Evolutionary conservation across 2,888 invertebrate species (phyloP).

Genomic region (Drosophila aldrichi): DNA sequence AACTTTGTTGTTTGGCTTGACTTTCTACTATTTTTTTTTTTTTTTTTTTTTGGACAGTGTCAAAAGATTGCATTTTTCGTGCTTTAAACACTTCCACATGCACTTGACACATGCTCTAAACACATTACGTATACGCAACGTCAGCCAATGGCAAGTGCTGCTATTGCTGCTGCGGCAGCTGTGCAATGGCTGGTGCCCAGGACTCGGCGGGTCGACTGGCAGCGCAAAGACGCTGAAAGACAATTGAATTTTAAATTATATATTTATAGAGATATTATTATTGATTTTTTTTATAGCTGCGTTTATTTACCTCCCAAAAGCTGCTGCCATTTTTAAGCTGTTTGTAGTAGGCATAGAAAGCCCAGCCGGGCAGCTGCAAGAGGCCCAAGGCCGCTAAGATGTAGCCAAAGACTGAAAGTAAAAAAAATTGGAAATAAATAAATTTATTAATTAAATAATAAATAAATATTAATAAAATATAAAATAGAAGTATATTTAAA

Average conservation of each 20-base stretch:
- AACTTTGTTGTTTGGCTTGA: conserved; percentile 31
- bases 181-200: conserved; percentile 83
- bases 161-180: conserved; percentile 48
- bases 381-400: conserved; percentile 86
- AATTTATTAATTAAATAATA: background rate
- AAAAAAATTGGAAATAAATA: background rate
- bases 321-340: conserved; percentile 51
- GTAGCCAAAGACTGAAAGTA: conserved; percentile 85
- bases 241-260: background rate
- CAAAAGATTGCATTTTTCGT: conserved; percentile 26
- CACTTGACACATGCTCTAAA: conserved; percentile 28
- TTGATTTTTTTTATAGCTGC: background rate
- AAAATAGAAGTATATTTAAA: no score
- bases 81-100: conserved; percentile 17
- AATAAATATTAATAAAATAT: background rate
- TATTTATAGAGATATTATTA: background rate
- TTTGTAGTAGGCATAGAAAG: conserved; percentile 73
- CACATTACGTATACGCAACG: conserved; percentile 56
- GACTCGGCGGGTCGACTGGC: conserved; percentile 71
- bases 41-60: conserved; percentile 16
- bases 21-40: background rate
- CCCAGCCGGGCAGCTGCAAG: conserved; percentile 86
- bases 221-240: conserved; percentile 70
- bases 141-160: conserved; percentile 20
- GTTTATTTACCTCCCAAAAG: conserved; percentile 58